Base-by-base conservation (phyloP, 2,888 invertebrate species). In the Physocephala rufipes region DNA sequence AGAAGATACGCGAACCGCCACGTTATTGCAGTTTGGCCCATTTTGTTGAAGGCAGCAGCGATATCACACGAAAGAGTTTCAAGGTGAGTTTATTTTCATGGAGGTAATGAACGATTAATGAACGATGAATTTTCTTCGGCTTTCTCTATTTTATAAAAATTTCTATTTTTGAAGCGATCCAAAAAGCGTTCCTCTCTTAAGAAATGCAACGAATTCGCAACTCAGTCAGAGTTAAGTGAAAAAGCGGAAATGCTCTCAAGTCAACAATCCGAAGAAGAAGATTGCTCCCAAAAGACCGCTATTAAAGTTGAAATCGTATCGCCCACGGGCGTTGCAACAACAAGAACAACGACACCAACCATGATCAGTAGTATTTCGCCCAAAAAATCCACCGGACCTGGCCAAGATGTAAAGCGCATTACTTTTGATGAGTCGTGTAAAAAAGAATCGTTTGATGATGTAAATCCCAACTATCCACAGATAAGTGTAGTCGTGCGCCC, bases 31-130 rank as follows among this genome's bases (percentile, higher is more conserved):
- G 93, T 80, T 86, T 95, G 79, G 94, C 94, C 47, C 77, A 78
- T 36, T 78, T 78, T 67, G 77, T 78, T 30, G 77, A 78, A 73
- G 94, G 93, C 24, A 94, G 90, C 83, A 94, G 90, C 83, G 94
- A 95, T 82, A 94, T 95, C 73, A 93, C 92, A 0, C 88, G 93
- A 62, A 90, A 90, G 82, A 94, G 94, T 2, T 93, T 94, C 82
- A 92, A 91, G 84, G 86, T 86, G 80, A 75, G 24, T 36, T 36
- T 9, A 9, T 7, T 9, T 4, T 36, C 36, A 9, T 36, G 9
- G 36, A 36, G 9, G 36, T 36, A 9, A 7, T 36, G n/a, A n/a
- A n/a, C 36, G 9, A 36, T 7, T 9, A 36, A 36, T 36, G 5
- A 36, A 36, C 9, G 36, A 4, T 36, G 36, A 36, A 36, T 62